Percentiles rank a stretch among this genome's conserved stretches.
Evolutionary conservation across 1,140 invertebrate species (phyloP).

Genomic region (Drosophila malerkotliana): DNA sequence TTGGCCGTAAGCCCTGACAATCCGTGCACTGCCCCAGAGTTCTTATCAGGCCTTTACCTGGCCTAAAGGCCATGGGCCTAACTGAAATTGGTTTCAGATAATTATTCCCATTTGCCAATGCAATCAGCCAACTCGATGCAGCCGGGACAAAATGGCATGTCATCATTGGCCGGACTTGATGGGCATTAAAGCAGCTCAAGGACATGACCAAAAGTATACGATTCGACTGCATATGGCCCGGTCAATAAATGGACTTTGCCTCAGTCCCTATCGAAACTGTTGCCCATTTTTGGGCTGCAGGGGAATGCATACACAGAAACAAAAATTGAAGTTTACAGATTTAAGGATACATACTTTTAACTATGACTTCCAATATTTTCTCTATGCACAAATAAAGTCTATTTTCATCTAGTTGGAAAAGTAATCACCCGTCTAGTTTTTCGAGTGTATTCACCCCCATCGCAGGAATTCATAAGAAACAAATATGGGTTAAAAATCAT

Average conservation of each 20-base stretch:
- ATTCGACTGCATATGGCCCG: slow-evolving; percentile 23
- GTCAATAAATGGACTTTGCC: slow-evolving; percentile 49
- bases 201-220: slow-evolving; percentile 58
- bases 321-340: neutral
- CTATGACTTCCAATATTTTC: too few species aligned
- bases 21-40: neutral
- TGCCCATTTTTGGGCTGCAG: slow-evolving; percentile 44
- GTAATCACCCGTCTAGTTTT: neutral
- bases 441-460: slow-evolving; percentile 35
- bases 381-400: neutral
- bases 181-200: slow-evolving; percentile 50
- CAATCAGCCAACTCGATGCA: slow-evolving; percentile 40
- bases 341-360: too few species aligned
- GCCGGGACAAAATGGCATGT: slow-evolving; percentile 31
- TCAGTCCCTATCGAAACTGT: slow-evolving; percentile 29
- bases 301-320: slow-evolving; percentile 29
- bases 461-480: slow-evolving; percentile 35
- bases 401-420: neutral
- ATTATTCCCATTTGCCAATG: slow-evolving; percentile 39
- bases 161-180: slow-evolving; percentile 53
- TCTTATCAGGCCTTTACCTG: slow-evolving; percentile 33
- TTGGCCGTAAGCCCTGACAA: neutral
- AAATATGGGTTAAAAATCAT: slow-evolving; percentile 78
- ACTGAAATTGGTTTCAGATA: slow-evolving; percentile 33
- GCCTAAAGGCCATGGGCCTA: slow-evolving; percentile 21